These are phyloP conservation scores for Latrodectus geometricus DNA, from an alignment of 1,140 invertebrate species.

Conservation along the genomic window DNA sequence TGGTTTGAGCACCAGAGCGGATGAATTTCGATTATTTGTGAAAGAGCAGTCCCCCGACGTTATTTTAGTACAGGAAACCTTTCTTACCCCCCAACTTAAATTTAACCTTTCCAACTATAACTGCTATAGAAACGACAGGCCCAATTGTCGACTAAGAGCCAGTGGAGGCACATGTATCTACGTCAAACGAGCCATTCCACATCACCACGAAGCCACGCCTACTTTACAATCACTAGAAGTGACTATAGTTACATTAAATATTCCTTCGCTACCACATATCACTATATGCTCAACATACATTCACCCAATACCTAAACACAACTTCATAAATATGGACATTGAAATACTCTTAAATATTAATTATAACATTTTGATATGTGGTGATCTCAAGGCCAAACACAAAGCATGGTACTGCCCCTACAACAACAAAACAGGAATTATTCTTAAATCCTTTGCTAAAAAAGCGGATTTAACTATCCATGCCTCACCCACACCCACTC, in stretches of 20 bases:
- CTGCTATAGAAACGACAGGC: too few species aligned
- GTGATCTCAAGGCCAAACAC: neutral
- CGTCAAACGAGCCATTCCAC: neutral
- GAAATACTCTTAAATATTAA: neutral
- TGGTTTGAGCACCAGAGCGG: too few species aligned
- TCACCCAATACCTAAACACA: neutral
- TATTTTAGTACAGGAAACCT: too few species aligned
- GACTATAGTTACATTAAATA: neutral
- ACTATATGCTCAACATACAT: neutral
- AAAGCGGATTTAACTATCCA: too few species aligned
- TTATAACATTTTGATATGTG: neutral
- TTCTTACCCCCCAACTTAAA: too few species aligned
- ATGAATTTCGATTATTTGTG: too few species aligned
- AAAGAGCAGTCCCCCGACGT: too few species aligned
- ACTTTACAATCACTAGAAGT: neutral
- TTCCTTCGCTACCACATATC: neutral
- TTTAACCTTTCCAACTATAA: too few species aligned
- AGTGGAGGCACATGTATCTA: neutral
- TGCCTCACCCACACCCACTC: too few species aligned
- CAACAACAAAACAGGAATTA: neutral
- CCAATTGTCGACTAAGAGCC: neutral
- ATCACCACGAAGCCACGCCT: neutral
- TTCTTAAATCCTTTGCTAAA: neutral
- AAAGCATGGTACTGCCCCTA: neutral
- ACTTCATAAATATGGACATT: neutral